phyloP scores from a whole-genome alignment of 2,113 vertebrate genomes.

The Cavia aperea region DNA sequence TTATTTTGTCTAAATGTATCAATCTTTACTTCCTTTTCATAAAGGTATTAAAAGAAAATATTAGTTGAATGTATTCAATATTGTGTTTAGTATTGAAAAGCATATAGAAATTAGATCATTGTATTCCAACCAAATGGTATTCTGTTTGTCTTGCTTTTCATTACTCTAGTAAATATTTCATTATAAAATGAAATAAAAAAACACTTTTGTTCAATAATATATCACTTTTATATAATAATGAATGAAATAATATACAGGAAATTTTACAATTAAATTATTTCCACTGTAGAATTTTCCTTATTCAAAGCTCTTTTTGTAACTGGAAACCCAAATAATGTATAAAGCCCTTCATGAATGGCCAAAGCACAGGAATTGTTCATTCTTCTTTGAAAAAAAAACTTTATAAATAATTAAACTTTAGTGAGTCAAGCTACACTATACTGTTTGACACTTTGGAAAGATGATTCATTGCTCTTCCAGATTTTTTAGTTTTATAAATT shows the following conservation, averaged over 20 bases:
- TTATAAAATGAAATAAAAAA: not conserved
- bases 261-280: slow-evolving; percentile 9
- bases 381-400: not conserved
- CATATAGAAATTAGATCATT: not conserved
- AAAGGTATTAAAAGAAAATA: not conserved
- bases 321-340: not conserved
- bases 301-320: not conserved
- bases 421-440: not conserved
- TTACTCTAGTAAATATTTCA: not conserved
- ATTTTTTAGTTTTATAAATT: not conserved
- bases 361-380: not conserved
- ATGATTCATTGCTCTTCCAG: not conserved
- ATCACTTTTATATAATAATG: not conserved
- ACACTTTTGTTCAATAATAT: no score
- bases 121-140: not conserved
- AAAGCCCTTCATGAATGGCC: not conserved
- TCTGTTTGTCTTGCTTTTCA: not conserved
- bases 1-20: not conserved
- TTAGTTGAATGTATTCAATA: not conserved
- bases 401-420: not conserved
- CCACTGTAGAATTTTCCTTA: not conserved
- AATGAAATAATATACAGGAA: not conserved
- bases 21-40: not conserved
- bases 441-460: not conserved
- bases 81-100: not conserved